A percentile compares a stretch with the other conserved stretches of the same genome.
These are phyloP conservation scores for Mythimna vitellina DNA, from an alignment of 2,888 invertebrate species.

Conservation along the genomic window DNA sequence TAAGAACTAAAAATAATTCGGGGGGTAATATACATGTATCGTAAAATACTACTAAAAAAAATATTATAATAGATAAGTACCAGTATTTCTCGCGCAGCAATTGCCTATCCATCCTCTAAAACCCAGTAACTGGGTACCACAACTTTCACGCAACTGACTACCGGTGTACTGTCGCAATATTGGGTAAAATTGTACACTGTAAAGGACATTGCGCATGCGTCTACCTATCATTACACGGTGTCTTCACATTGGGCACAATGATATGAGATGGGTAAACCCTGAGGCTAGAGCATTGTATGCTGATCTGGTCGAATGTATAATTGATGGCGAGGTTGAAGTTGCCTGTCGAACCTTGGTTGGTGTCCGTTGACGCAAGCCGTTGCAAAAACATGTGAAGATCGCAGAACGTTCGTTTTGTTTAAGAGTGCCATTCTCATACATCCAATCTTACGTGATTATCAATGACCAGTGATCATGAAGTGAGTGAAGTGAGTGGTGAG, in stretches of 20 bases:
- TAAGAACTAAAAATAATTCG: no score
- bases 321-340: conserved; percentile 27
- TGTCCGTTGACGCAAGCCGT: conserved; percentile 5
- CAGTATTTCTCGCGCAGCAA: no score
- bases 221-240: conserved; percentile 42
- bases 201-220: conserved; percentile 34
- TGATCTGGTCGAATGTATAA: conserved; percentile 40
- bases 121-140: no score
- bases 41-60: no score
- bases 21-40: no score
- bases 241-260: conserved; percentile 43
- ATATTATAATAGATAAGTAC: no score
- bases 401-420: background rate
- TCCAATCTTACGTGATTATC: no score
- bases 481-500: no score
- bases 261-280: conserved; percentile 21
- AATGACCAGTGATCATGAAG: no score
- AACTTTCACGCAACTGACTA: background rate
- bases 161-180: conserved; percentile 18
- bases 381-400: conserved; percentile 8
- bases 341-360: conserved; percentile 30
- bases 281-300: conserved; percentile 43
- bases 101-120: no score
- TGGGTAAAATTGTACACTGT: conserved; percentile 19
- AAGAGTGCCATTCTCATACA: no score